Evolutionary conservation across 2,113 vertebrate genomes (phyloP).

Genomic region (Podarcis cretensis): DNA sequence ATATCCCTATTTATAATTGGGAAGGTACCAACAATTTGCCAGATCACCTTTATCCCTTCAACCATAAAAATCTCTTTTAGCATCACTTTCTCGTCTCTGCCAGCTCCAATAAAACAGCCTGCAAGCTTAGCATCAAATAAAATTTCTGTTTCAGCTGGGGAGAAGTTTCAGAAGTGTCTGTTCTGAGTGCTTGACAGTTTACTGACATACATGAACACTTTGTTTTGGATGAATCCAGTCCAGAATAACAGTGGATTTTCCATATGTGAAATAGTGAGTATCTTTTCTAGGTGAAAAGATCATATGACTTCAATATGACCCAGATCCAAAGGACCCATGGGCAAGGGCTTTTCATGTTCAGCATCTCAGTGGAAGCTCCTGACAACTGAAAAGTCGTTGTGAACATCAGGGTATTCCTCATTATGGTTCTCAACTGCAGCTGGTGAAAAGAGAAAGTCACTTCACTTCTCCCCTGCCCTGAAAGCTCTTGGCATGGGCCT

Average conservation of each 20-base stretch:
- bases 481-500: too few relatives aligned
- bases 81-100: background rate
- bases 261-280: background rate
- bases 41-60: background rate
- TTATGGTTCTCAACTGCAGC: background rate
- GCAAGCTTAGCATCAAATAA: conserved; percentile 8
- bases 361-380: background rate
- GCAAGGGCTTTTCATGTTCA: background rate
- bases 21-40: conserved; percentile 14
- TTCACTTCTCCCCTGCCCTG: background rate
- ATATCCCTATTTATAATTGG: background rate
- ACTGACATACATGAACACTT: background rate
- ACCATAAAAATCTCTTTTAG: background rate
- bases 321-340: background rate
- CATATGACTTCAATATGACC: background rate
- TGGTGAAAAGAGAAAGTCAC: background rate
- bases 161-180: background rate
- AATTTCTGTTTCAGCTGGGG: background rate
- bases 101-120: background rate
- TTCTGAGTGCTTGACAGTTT: background rate
- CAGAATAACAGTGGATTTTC: background rate
- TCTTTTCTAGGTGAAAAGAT: background rate
- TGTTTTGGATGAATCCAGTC: background rate
- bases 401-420: background rate
- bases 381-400: background rate